Conservation (phyloP, 2,888 invertebrate species). For the Xanthostigma xanthostigma region DNA sequence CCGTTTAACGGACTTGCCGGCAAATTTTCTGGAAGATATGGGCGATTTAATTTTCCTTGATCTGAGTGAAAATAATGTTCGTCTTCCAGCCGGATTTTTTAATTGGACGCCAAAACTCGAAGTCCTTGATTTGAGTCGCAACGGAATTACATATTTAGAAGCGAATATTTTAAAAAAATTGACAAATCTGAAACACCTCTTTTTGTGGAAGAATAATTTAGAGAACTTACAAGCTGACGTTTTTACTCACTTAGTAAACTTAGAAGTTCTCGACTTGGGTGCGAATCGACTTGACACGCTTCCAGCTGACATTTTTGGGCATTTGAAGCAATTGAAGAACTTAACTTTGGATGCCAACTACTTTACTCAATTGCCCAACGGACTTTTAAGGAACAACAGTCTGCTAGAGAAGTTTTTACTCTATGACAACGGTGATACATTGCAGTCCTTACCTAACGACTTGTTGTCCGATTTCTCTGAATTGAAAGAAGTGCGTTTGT, state of each 20-base stretch:
- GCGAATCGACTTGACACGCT: slow-evolving; percentile 48
- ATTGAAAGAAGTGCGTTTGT: slow-evolving; percentile 39
- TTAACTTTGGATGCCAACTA: slow-evolving; percentile 54
- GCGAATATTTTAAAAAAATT: slow-evolving; percentile 45
- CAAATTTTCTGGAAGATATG: slow-evolving; percentile 43
- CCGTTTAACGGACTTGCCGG: slow-evolving; percentile 40
- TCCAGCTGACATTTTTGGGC: slow-evolving; percentile 42
- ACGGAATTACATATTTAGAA: slow-evolving; percentile 45
- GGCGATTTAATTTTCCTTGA: slow-evolving; percentile 46
- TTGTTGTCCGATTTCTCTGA: slow-evolving; percentile 44
- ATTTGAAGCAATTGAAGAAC: slow-evolving; percentile 41
- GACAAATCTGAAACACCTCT: slow-evolving; percentile 40
- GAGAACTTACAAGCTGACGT: slow-evolving; percentile 44
- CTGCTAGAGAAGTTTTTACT: slow-evolving; percentile 31
- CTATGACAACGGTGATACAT: slow-evolving; percentile 39
- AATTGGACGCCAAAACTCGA: slow-evolving; percentile 26
- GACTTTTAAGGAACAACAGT: slow-evolving; percentile 30
- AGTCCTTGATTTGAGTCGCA: slow-evolving; percentile 49
- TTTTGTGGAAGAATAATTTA: slow-evolving; percentile 54
- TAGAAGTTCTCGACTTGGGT: slow-evolving; percentile 52
- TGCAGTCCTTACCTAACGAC: slow-evolving; percentile 40
- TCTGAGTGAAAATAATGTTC: slow-evolving; percentile 41
- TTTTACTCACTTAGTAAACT: slow-evolving; percentile 44
- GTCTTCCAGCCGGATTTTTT: slow-evolving; percentile 20
- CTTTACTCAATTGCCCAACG: slow-evolving; percentile 43